Evolutionary conservation across 2,888 invertebrate species (phyloP), one percentile per base, ranked within the genome.

Genomic region (Neuroscelio doddi): DNA sequence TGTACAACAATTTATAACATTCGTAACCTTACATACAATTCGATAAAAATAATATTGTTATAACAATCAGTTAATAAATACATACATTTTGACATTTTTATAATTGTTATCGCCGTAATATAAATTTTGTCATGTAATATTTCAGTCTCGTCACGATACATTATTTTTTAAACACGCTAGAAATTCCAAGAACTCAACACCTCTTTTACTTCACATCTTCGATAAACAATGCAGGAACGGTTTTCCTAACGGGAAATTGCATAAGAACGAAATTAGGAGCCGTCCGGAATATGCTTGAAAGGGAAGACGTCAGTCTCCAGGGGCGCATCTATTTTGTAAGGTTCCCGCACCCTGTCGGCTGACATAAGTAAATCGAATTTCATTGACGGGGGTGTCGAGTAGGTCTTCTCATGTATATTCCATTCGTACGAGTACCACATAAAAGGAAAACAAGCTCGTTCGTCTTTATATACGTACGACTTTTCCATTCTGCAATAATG

Each of bases 311-410:
- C 10, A 3, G 55, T 76, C 78, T 71, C 79, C 26, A n/a, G 79
- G 78, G 81, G 61, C 66, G 71, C 75, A 74, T 80, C 71, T 58
- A 70, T 72, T 72, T 62, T 70, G 70, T 74, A 74, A 73, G 68
- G 70, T 69, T 68, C 49, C 66, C 56, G 9, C 45, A 46, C 51
- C 16, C 16, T 30, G 45, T 49, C 49, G 36, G 32, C 49, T 15
- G 53, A 67, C 61, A 47, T 62, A 68, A 68, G 68, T 64, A 72
- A 68, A 69, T 70, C 72, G 69, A 70, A 72, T 76, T 72, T 66
- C 70, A 72, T 72, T 67, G 69, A 63, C 62, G 39, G 47, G 63
- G 68, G 47, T 59, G 61, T 41, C 49, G 59, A 59, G 44, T 64
- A 68, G n/a, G 39, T 17, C 17, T 39, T 17, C 39, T 39, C 41